Evolutionary conservation across 2,888 invertebrate species (phyloP).

Genomic region (Callosobruchus maculatus): DNA sequence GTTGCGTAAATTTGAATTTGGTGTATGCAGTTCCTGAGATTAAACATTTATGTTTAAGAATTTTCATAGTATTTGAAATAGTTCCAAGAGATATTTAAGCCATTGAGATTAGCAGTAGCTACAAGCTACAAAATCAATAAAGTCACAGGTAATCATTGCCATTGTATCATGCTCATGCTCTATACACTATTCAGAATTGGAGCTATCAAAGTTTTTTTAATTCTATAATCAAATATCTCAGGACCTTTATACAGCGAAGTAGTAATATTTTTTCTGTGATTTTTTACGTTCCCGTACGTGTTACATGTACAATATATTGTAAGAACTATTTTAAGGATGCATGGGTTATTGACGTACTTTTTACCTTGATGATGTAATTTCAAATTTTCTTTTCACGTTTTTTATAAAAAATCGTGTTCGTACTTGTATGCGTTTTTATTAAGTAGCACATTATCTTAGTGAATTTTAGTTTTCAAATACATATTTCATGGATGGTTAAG

Average conservation of each 20-base stretch:
- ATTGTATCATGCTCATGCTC: too few species aligned
- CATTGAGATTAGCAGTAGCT: too few species aligned
- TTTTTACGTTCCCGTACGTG: neutral
- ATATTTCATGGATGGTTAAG: too few species aligned
- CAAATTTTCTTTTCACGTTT: neutral
- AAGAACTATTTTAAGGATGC: neutral
- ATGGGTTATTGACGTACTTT: neutral
- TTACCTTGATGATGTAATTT: neutral
- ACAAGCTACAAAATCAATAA: too few species aligned
- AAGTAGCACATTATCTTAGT: neutral
- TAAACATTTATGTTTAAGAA: too few species aligned
- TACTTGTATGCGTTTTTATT: neutral
- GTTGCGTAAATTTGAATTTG: neutral
- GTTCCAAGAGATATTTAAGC: too few species aligned
- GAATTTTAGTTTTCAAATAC: neutral
- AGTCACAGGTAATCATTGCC: too few species aligned
- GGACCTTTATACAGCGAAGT: neutral
- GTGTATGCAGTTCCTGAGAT: neutral
- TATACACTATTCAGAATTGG: too few species aligned
- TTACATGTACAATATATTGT: neutral
- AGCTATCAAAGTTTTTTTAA: too few species aligned
- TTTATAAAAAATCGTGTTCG: neutral
- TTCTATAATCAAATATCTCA: neutral
- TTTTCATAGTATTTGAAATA: too few species aligned
- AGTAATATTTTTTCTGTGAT: neutral